Conservation (phyloP, 2,888 invertebrate genomes). For the Tipula helvola region DNA sequence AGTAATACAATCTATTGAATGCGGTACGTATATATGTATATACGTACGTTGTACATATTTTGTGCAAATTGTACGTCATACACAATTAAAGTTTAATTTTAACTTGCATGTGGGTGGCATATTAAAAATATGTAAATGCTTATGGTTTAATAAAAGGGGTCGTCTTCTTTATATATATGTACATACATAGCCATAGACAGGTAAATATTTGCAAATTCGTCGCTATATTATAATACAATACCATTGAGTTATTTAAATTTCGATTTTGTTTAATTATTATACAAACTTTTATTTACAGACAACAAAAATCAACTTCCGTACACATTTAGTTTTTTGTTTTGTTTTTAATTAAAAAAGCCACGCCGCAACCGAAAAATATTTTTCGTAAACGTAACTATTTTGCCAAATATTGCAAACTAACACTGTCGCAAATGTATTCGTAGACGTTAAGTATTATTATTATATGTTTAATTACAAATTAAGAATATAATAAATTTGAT, state of each 20-base stretch:
- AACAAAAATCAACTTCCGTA: not conserved
- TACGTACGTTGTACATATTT: too few relatives aligned
- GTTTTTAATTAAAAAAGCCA: not conserved
- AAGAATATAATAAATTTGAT: not conserved
- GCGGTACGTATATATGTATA: not conserved
- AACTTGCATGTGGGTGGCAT: not conserved
- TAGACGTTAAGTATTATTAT: not conserved
- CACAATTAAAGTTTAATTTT: not conserved
- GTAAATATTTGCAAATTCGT: not conserved
- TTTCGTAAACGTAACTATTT: not conserved
- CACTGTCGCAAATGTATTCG: not conserved
- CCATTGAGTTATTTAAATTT: not conserved
- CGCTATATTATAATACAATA: not conserved
- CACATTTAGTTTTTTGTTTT: not conserved
- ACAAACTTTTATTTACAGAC: not conserved
- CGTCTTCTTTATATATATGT: not conserved
- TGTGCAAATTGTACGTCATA: not conserved
- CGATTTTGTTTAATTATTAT: not conserved
- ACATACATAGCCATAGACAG: too few relatives aligned
- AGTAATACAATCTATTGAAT: not conserved
- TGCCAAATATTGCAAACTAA: not conserved
- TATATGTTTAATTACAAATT: not conserved
- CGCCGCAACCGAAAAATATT: not conserved
- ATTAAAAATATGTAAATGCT: not conserved
- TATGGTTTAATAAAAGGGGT: not conserved